Evolutionary conservation across 1,140 invertebrate species (phyloP), one percentile per base, ranked within the genome.

Genomic region (Conus ventricosus): DNA sequence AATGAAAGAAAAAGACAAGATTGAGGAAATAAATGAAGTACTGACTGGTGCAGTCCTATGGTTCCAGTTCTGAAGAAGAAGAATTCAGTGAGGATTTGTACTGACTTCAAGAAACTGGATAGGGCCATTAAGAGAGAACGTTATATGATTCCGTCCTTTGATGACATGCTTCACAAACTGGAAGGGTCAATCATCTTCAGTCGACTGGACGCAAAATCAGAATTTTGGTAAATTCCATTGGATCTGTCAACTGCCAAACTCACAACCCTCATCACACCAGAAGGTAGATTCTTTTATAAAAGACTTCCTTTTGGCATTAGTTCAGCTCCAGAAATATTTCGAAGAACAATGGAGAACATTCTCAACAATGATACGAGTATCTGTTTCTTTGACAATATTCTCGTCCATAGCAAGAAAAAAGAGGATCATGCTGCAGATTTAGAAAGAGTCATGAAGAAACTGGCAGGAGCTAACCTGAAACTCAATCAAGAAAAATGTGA

Each of bases 201-300:
- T 25, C 84, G 83, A 54, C 54, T 88, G 8, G 82, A 84, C n/a
- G 88, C 88, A 20, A 84, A 15, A 39, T 98, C 97, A 75, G 98
- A 94, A 95, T 98, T 94, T 92, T 95, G 98, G 97, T 98, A 90
- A 98, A 97, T 95, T 98, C 97, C 92, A 98, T 98, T 76, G 97
- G 96, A 93, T 98, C 98, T 95, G 98, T 20, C 98, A 81, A 96
- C 96, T 39, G 97, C 94, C 0, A 97, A 96, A 15, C 98, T 96
- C 78, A 99, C 95, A 93, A 97, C 96, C 0, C 96, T 96, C 83
- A 98, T 94, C 17, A 97, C 71, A 71, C 88, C 89, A 55, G 89
- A 89, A 63, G 91, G 91, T 4, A 57, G 89, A 23, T 91, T 78
- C 82, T 63, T 88, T 39, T 90, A 89, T 60, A 81, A 55, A 1